These are phyloP conservation scores for Microcebus griseorufus DNA, from an alignment of 2,113 vertebrate genomes.

Conservation along the genomic window DNA sequence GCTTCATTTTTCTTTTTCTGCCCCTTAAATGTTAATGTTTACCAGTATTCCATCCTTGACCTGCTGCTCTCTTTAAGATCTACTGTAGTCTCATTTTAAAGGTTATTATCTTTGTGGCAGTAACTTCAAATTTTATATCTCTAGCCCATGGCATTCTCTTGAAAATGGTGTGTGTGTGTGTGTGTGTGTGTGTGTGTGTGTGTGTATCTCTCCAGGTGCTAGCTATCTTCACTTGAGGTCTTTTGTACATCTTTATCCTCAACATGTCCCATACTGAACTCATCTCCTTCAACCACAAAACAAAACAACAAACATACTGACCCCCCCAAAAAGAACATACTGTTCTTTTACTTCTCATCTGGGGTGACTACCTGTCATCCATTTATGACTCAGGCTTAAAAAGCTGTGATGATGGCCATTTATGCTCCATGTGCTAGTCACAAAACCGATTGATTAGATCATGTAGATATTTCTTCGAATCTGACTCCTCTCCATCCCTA, in stretches of 20 bases:
- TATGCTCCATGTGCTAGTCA: background rate
- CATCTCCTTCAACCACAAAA: background rate
- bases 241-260: background rate
- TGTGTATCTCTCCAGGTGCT: background rate
- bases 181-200: background rate
- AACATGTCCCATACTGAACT: background rate
- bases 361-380: background rate
- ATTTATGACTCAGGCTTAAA: background rate
- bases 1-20: background rate
- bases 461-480: background rate
- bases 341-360: background rate
- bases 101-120: background rate
- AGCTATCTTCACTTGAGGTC: background rate
- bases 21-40: slow-evolving; percentile 22
- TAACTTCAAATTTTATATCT: background rate
- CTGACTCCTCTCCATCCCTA: background rate
- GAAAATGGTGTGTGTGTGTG: background rate
- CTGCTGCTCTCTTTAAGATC: background rate
- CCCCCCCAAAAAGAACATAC: no score
- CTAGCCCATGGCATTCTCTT: background rate
- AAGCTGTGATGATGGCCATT: background rate
- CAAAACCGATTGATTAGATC: background rate
- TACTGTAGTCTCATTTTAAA: background rate
- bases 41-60: background rate
- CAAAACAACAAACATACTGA: background rate